A percentile compares a stretch with the other conserved stretches of the same genome.
Evolutionary conservation across 1,140 invertebrate genomes (phyloP).

Genomic region (Heliconius congener): DNA sequence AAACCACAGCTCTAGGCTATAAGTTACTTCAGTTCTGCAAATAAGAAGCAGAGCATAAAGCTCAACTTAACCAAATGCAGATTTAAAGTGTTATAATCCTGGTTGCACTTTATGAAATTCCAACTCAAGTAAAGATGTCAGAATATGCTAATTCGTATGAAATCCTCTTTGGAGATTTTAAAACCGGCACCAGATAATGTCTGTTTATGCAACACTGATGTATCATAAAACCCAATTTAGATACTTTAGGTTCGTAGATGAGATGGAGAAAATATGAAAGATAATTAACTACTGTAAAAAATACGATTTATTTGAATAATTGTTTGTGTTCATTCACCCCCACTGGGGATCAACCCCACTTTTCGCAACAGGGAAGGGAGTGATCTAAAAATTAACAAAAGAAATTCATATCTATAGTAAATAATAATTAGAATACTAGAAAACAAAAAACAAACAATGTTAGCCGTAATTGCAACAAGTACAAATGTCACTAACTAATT

Average conservation of each 20-base stretch:
- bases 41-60: not conserved
- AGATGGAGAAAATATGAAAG: not conserved
- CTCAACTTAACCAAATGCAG: not conserved
- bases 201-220: not conserved
- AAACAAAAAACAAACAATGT: not conserved
- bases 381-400: too few species aligned
- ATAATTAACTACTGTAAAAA: too few species aligned
- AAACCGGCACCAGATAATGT: not conserved
- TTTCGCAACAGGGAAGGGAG: too few species aligned
- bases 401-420: too few species aligned
- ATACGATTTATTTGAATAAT: too few species aligned
- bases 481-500: conserved; percentile 6
- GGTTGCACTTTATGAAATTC: not conserved
- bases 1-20: not conserved
- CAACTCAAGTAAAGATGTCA: not conserved
- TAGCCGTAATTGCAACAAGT: not conserved
- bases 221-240: not conserved
- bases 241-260: not conserved
- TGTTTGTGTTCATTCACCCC: too few species aligned
- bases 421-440: too few species aligned
- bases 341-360: too few species aligned
- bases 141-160: conserved; percentile 1
- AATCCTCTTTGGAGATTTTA: conserved; percentile 8
- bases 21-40: not conserved
- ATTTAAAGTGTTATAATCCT: not conserved